These are phyloP conservation scores for Blastomussa wellsi DNA, from an alignment of 92 coral and sea anemone species.

Conservation along the genomic window DNA sequence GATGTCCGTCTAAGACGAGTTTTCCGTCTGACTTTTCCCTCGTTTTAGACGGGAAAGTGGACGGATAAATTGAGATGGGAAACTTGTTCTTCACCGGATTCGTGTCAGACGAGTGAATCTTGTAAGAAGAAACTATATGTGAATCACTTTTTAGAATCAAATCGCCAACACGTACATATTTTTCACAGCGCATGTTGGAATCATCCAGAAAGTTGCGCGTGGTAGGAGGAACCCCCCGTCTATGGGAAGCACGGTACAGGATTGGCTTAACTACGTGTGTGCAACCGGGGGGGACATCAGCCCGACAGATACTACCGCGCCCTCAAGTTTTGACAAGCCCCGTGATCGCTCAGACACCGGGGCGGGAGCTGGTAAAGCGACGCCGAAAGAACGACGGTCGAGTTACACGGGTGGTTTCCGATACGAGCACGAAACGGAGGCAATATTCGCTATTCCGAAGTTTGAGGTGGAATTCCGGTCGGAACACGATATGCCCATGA, in stretches of 20 bases:
- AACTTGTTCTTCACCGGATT: too few relatives aligned
- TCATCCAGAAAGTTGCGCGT: constrained; percentile 90
- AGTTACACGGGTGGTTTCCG: constrained; percentile 74
- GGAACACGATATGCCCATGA: constrained; percentile 97
- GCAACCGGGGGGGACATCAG: constrained; percentile 86
- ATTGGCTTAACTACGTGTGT: constrained; percentile 96
- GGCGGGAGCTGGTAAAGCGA: constrained; percentile 28
- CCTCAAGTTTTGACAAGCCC: constrained; percentile 57
- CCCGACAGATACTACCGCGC: constrained; percentile 61
- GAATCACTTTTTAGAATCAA: neutral
- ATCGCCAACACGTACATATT: neutral
- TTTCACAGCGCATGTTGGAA: constrained; percentile 77
- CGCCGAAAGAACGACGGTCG: constrained; percentile 55
- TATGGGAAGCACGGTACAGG: constrained; percentile 97
- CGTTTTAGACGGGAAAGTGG: too few relatives aligned
- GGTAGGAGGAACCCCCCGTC: constrained; percentile 98
- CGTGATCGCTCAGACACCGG: constrained; percentile 31
- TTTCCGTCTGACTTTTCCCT: too few relatives aligned
- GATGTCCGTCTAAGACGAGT: too few relatives aligned
- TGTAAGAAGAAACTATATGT: neutral
- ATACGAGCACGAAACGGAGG: constrained; percentile 97
- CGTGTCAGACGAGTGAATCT: too few relatives aligned
- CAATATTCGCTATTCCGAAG: constrained; percentile 92
- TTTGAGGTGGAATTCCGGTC: constrained; percentile 84
- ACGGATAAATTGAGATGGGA: too few relatives aligned